These are phyloP conservation scores for Watsonalla binaria DNA, from an alignment of 2,888 invertebrate species.

Conservation along the genomic window DNA sequence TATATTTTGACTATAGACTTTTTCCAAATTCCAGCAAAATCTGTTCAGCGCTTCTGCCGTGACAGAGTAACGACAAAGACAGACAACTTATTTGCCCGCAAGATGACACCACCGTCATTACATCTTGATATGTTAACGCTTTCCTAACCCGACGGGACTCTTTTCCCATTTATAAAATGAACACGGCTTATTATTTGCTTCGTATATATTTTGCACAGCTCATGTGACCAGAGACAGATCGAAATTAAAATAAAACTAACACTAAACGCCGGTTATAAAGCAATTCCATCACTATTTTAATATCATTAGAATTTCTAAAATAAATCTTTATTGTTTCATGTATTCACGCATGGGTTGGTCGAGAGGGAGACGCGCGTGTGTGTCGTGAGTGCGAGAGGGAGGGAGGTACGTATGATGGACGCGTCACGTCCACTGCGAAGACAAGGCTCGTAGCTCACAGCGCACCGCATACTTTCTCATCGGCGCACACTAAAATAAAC, in stretches of 20 bases:
- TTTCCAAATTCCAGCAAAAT: too few relatives aligned
- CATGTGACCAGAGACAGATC: constrained; percentile 2
- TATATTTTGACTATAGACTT: too few relatives aligned
- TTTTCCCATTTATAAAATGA: too few relatives aligned
- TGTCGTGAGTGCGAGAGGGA: constrained; percentile 38
- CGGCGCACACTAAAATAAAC: constrained; percentile 68
- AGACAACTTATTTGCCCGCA: too few relatives aligned
- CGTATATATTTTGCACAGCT: neutral
- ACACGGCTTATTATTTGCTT: neutral
- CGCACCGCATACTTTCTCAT: constrained; percentile 71
- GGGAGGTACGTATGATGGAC: constrained; percentile 60
- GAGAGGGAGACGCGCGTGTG: constrained; percentile 27
- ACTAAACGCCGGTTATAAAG: constrained; percentile 19
- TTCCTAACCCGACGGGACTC: too few relatives aligned
- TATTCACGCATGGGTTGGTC: constrained; percentile 53
- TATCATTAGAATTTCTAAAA: constrained; percentile 56
- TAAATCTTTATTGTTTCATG: constrained; percentile 66
- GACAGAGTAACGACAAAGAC: too few relatives aligned
- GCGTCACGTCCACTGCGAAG: constrained; percentile 54
- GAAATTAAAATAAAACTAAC: constrained; percentile 7
- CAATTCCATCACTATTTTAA: constrained; percentile 29
- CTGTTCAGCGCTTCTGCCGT: too few relatives aligned
- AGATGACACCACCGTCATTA: too few relatives aligned
- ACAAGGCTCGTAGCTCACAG: constrained; percentile 66
- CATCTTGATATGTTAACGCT: too few relatives aligned